phyloP scores from a whole-genome alignment of 2,888 invertebrate genomes.

The Mythimna albipuncta region DNA sequence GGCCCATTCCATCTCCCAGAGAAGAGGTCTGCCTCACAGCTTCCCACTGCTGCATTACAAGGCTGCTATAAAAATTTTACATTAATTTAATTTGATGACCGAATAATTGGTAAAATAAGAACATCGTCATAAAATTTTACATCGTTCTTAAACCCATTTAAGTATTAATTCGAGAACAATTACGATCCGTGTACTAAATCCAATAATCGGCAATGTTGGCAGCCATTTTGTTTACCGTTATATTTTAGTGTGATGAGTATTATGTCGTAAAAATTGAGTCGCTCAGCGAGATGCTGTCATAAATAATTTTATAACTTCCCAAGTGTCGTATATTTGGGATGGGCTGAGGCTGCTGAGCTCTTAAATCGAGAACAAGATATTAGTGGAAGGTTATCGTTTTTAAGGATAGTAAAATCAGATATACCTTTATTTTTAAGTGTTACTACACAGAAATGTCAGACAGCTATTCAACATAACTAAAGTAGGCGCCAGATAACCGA shows the following conservation, averaged over 20 bases:
- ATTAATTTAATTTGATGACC: neutral
- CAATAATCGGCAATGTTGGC: constrained; percentile 32
- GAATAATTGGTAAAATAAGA: neutral
- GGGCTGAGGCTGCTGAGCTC: neutral
- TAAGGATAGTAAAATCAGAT: neutral
- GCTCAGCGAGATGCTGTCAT: constrained; percentile 39
- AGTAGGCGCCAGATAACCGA: too few relatives aligned
- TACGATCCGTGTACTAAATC: constrained; percentile 38
- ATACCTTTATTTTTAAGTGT: too few relatives aligned
- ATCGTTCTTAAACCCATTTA: constrained; percentile 8
- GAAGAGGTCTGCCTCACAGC: too few relatives aligned
- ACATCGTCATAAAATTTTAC: neutral
- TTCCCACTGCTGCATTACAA: too few relatives aligned
- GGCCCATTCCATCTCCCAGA: too few relatives aligned
- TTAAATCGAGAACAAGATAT: constrained; percentile 21
- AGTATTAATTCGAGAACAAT: constrained; percentile 26
- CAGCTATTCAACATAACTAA: too few relatives aligned
- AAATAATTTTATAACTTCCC: constrained; percentile 59
- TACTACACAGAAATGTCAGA: too few relatives aligned
- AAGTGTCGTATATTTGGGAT: constrained; percentile 21
- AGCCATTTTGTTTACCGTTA: constrained; percentile 48
- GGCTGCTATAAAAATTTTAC: too few relatives aligned
- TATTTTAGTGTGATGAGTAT: constrained; percentile 58
- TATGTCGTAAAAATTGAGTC: constrained; percentile 52
- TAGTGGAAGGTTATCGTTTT: constrained; percentile 1